Evolutionary conservation across 2,113 vertebrate genomes (phyloP).

Genomic region (Ageneiosus marmoratus): DNA sequence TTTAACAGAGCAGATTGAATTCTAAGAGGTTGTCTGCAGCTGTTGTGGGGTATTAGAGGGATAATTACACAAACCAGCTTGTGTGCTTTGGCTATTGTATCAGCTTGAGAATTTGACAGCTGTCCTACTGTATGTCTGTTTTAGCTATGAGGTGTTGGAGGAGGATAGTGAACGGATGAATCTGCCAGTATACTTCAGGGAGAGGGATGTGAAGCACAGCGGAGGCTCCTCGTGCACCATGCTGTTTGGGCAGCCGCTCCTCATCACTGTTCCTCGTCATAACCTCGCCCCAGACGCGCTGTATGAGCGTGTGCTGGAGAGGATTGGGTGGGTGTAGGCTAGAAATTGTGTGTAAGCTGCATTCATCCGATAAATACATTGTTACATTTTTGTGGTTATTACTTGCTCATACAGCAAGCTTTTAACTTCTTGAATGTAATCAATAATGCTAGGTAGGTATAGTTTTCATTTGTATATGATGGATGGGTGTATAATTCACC

Average conservation of each 20-base stretch:
- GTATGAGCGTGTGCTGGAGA: constrained; percentile 82
- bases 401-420: neutral
- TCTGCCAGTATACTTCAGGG: constrained; percentile 91
- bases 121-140: constrained; percentile 10
- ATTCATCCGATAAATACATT: neutral
- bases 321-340: constrained; percentile 80
- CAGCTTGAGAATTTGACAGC: neutral
- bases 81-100: neutral
- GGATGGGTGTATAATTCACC: too few species aligned
- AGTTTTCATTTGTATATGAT: neutral
- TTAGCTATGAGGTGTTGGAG: constrained; percentile 87
- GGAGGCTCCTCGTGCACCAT: constrained; percentile 79
- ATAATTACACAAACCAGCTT: neutral
- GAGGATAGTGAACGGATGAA: constrained; percentile 76
- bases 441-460: neutral
- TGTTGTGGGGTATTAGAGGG: too few species aligned
- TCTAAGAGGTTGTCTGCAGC: too few species aligned
- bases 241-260: constrained; percentile 90
- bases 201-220: constrained; percentile 81
- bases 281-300: constrained; percentile 83
- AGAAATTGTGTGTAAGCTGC: neutral
- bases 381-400: neutral
- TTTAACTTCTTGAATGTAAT: neutral
- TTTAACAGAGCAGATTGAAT: too few species aligned
- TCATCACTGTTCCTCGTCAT: constrained; percentile 85